Base-by-base conservation (phyloP, 1,140 invertebrate species). In the Parasteatoda tepidariorum region DNA sequence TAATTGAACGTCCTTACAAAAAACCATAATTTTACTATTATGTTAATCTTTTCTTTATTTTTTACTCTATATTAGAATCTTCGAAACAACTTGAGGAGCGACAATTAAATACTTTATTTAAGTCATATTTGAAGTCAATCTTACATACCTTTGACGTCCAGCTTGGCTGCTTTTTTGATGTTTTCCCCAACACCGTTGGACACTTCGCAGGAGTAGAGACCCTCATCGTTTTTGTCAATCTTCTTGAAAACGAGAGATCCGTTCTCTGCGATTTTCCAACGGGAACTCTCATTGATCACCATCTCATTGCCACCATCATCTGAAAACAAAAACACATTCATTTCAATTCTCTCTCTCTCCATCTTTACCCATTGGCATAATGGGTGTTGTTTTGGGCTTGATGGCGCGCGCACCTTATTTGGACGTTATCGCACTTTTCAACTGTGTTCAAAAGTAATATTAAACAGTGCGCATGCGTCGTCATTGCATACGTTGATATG, bases 141-240 rank as follows among this genome's bases (percentile, higher is more conserved):
- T 2, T 55, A 6, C 33, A 3, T 33, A 84, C 84, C 84, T 62
- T 81, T 79, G 28, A 84, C 84, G 11, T 73, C 64, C 18, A 84
- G n/a, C 7, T 59, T 59, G 4, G 71, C 84, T 3, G 84, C 64
- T 22, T 84, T 84, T 2, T 33, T 28, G 3, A 84, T 26, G 18
- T 24, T 11, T 28, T 84, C 84, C 64, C 96, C 96, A 84, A 98
- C 95, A 61, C 93, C 94, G 87, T 98, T 98, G 85, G 94, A 93
- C 0, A 95, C 95, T 86, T 97, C 95, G 89, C 97, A 98, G 7
- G 97, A 90, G 88, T 97, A 98, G 87, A 95, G 94, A 0, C 96
- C 96, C 59, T 87, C 85, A 64, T 87, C 86, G 18, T 74, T 74
- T n/a, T 83, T 85, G 5, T 55, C 48, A 4, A 85, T 84, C 24